These are phyloP conservation scores for Stratiomys singularior DNA, from an alignment of 2,888 invertebrate genomes.

Conservation along the genomic window DNA sequence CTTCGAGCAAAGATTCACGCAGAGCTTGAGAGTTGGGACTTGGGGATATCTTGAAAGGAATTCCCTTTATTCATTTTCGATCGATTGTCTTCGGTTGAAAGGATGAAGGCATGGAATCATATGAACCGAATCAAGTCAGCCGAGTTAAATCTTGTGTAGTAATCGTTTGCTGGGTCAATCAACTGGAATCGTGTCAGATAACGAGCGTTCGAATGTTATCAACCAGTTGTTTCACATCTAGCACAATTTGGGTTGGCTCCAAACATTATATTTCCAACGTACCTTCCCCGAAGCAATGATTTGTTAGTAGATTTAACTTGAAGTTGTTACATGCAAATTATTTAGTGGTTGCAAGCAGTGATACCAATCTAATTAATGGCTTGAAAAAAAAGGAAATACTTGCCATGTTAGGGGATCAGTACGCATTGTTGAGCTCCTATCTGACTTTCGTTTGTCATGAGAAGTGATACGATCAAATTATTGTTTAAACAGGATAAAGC, in stretches of 20 bases:
- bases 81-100: neutral
- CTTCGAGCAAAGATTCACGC: neutral
- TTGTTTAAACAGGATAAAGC: too few relatives aligned
- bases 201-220: constrained; percentile 45
- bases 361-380: too few relatives aligned
- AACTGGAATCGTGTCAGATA: constrained; percentile 51
- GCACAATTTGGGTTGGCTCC: neutral
- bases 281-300: too few relatives aligned
- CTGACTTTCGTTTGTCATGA: too few relatives aligned
- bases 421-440: too few relatives aligned
- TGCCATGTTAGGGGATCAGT: too few relatives aligned
- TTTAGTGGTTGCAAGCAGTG: too few relatives aligned
- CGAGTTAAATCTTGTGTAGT: constrained; percentile 43
- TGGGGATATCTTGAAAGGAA: neutral
- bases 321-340: too few relatives aligned
- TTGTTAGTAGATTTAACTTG: too few relatives aligned
- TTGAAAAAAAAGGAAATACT: too few relatives aligned
- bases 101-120: neutral
- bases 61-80: neutral
- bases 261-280: neutral
- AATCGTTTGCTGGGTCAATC: constrained; percentile 49
- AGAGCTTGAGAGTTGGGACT: neutral
- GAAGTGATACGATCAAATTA: too few relatives aligned
- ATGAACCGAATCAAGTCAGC: constrained; percentile 47
- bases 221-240: constrained; percentile 14